Conservation (phyloP, 2,888 invertebrate species). For the Mesoligia furuncula region DNA sequence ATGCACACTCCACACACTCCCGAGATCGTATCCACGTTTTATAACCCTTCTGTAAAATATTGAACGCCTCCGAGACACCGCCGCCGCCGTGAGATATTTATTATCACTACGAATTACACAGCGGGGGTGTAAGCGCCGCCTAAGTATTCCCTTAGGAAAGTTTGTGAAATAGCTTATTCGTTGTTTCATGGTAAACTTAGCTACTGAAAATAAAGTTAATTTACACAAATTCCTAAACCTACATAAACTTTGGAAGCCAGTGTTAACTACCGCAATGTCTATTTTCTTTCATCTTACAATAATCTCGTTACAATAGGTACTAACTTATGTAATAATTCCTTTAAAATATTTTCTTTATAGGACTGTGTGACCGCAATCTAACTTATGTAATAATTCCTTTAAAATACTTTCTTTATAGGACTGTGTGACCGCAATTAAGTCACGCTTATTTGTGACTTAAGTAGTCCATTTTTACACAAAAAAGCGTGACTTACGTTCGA, state of each 20-base stretch:
- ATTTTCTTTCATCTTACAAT: background rate
- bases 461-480: too few species aligned
- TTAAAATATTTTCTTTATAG: background rate
- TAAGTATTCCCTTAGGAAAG: conserved; percentile 31
- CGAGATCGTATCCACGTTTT: conserved; percentile 23
- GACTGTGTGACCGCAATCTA: too few species aligned
- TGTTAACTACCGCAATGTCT: background rate
- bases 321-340: background rate
- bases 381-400: background rate
- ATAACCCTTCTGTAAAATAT: conserved; percentile 44
- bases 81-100: conserved; percentile 46
- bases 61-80: conserved; percentile 31
- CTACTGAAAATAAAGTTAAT: conserved; percentile 4
- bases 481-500: too few species aligned
- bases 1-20: conserved; percentile 17
- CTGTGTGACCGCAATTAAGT: too few species aligned
- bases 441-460: too few species aligned
- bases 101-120: conserved; percentile 44
- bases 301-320: background rate
- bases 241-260: background rate
- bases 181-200: conserved; percentile 3
- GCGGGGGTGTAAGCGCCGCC: background rate
- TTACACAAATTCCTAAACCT: conserved; percentile 2
- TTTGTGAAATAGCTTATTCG: conserved; percentile 12
- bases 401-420: too few species aligned